Evolutionary conservation across 2,113 vertebrate species (phyloP), one percentile per base, ranked within the genome.

Genomic region (Delphinapterus leucas): DNA sequence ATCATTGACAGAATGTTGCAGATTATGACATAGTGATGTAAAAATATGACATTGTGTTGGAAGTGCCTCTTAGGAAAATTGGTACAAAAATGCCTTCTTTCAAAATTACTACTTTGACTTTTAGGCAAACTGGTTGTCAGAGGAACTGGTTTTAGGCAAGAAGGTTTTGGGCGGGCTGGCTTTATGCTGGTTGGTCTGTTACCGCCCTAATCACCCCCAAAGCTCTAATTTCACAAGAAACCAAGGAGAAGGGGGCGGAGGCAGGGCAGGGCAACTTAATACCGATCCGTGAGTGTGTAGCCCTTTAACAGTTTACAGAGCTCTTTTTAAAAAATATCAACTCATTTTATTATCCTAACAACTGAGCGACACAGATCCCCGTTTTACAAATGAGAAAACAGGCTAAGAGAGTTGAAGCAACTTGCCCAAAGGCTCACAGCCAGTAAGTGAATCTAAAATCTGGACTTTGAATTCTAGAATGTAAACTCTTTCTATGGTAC

Each of bases 101-200:
- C 79, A 71, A 97, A 97, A 97, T 97, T 93, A 93, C 89, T 97
- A 89, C 65, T 91, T 95, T 92, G 96, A 88, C 68, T 93, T 96
- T 97, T 95, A 93, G 74, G 89, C 88, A 96, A 97, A 93, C 76
- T 93, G 58, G 84, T 97, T 55, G 31, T 90, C 84, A 90, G 65
- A 97, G 67, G 38, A 77, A 81, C 41, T 85, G 47, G 58, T 31
- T 91, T 95, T 82, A 88, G 88, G 76, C 79, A 88, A 82, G 61
- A 96, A 90, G 80, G 25, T 91, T 97, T 90, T 1, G 41, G 68
- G 36, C 86, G 55, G 79, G 73, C 58, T 95, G 65, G 41, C 38
- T 93, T 96, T 81, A 79, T 15, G 10, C 71, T 92, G 84, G 91
- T 82, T 93, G 88, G 61, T 55, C 70, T 81, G 36, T 70, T 76